Evolutionary conservation across 35 echinoderm and acorn worm species (phyloP), one percentile per base, ranked within the genome.

Genomic region (Holothuria glaberrima): DNA sequence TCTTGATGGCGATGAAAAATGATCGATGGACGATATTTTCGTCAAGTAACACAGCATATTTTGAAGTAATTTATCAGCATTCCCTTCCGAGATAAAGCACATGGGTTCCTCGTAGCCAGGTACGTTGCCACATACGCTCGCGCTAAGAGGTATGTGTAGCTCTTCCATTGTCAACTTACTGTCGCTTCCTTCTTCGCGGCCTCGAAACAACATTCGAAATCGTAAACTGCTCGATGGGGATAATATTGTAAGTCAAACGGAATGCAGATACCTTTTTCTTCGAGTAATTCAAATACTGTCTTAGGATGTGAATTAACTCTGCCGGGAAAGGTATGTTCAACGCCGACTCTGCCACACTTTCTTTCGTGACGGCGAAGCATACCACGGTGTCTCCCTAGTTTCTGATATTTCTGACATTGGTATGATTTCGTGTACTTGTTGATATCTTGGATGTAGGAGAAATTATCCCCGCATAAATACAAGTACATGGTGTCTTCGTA

Each of bases 361-460:
- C 9, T 28, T 48, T 90, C 78, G 44, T 94, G 88, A 12, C 93
- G 66, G n/a, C 77, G 30, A 22, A 90, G 38, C 13, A 34, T n/a
- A 19, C 59, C 46, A 12, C 34, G 22, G 0, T 22, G 75, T 36
- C 64, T 20, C 48, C 50, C 75, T 32, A 90, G 20, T 25, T 90
- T 90, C 21, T 30, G 36, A 80, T 58, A 90, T 69, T 82, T 90
- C 18, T 28, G 27, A 36, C 72, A 94, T 12, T 80, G 34, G 66
- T 86, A 94, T 4, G 50, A 58, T 30, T 86, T 63, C 22, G 87
- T 73, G 62, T 94, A 90, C 19, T n/a, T 25, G 45, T 85, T 66
- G 24, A 94, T 59, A 60, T 94, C 79, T 19, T 48, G 33, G 78
- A 94, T 94, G 66, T 86, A 90, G 4, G 76, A 85, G 31, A 94